Conservation (phyloP, 2,113 vertebrate species). For the Semnornis frantzii region DNA sequence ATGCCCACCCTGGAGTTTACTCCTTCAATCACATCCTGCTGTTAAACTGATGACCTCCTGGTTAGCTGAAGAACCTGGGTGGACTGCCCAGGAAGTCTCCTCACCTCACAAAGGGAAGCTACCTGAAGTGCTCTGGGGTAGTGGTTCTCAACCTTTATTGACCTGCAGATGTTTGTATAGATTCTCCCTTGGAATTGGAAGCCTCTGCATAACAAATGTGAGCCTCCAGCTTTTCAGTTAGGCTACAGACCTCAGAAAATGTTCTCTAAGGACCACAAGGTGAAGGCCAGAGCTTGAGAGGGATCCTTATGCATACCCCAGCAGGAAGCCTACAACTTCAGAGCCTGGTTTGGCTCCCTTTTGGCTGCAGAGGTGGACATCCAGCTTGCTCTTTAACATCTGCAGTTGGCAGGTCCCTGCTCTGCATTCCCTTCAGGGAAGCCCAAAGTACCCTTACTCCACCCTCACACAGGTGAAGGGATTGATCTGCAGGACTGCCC, state of each 20-base stretch:
- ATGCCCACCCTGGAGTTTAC: rapidly evolving
- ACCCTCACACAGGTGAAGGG: background rate
- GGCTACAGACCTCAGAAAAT: background rate
- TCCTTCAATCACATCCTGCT: background rate
- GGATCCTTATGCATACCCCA: background rate
- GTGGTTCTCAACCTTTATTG: slow-evolving; percentile 42
- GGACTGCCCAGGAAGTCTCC: background rate
- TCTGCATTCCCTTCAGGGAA: background rate
- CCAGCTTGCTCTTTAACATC: background rate
- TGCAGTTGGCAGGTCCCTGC: background rate
- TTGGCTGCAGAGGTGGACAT: background rate
- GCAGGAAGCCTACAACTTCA: background rate
- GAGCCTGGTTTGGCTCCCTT: background rate
- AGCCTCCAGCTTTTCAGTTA: slow-evolving; percentile 5
- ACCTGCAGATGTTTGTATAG: background rate
- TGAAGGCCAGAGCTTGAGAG: background rate
- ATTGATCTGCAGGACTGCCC: background rate
- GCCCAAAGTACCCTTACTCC: background rate
- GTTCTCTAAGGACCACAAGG: background rate
- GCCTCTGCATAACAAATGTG: background rate
- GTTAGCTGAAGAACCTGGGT: background rate
- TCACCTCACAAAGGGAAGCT: background rate
- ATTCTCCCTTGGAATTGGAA: slow-evolving; percentile 27
- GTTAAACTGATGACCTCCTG: background rate
- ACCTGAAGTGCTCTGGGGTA: background rate